Percentiles rank a stretch among this genome's conserved stretches.
These are phyloP conservation scores for Perizoma affinitatum DNA, from an alignment of 2,888 invertebrate genomes.

Conservation along the genomic window DNA sequence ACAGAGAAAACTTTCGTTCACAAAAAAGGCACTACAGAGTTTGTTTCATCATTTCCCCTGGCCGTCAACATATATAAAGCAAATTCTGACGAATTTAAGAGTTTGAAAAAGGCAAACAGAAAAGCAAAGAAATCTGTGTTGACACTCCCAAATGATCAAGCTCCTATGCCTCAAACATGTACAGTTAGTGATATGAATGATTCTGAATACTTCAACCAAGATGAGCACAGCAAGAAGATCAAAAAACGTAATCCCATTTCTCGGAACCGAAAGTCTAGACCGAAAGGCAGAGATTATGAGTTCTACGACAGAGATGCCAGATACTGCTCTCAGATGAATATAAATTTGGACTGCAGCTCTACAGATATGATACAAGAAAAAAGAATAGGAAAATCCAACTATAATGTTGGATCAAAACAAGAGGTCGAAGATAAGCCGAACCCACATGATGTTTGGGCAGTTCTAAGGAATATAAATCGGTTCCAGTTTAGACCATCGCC, in stretches of 20 bases:
- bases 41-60: constrained; percentile 61
- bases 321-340: constrained; percentile 58
- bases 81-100: constrained; percentile 69
- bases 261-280: constrained; percentile 45
- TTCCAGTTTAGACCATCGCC: constrained; percentile 68
- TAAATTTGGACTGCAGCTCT: constrained; percentile 63
- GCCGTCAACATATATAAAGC: constrained; percentile 67
- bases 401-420: constrained; percentile 22
- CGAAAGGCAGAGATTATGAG: constrained; percentile 49
- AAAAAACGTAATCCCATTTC: constrained; percentile 49
- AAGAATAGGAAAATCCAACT: constrained; percentile 34
- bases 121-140: constrained; percentile 70
- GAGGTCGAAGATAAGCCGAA: constrained; percentile 41
- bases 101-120: constrained; percentile 49
- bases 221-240: constrained; percentile 46
- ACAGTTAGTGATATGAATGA: constrained; percentile 76
- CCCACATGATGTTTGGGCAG: constrained; percentile 68
- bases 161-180: constrained; percentile 54
- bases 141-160: constrained; percentile 63
- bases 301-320: constrained; percentile 61
- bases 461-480: constrained; percentile 67
- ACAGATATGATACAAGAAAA: constrained; percentile 54
- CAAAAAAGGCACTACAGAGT: constrained; percentile 49
- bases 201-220: constrained; percentile 59
- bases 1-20: constrained; percentile 59